phyloP scores from a whole-genome alignment of 1,140 invertebrate genomes.

The Babylonia areolata region DNA sequence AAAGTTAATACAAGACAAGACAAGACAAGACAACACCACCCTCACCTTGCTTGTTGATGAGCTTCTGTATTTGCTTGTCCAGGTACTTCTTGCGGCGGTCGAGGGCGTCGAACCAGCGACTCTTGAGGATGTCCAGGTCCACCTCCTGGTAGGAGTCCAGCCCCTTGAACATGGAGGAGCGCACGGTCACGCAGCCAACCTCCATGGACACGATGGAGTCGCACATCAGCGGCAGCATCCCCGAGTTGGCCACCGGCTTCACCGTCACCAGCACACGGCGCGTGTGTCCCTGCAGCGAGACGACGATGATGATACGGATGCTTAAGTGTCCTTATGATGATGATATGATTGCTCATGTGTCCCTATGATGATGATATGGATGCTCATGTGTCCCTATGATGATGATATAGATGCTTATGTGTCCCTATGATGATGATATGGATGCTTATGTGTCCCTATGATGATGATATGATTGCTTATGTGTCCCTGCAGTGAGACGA shows the following conservation, averaged over 20 bases:
- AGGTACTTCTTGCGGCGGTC: conserved; percentile 90
- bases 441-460: too few species aligned
- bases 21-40: too few species aligned
- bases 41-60: conserved; percentile 86
- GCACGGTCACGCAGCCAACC: conserved; percentile 90
- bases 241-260: conserved; percentile 92
- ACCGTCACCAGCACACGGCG: conserved; percentile 84
- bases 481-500: too few species aligned
- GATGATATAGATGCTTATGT: too few species aligned
- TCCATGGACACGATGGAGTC: conserved; percentile 92
- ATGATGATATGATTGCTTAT: too few species aligned
- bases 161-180: conserved; percentile 82
- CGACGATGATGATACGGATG: too few species aligned
- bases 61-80: conserved; percentile 90
- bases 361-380: too few species aligned
- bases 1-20: too few species aligned
- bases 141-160: conserved; percentile 99
- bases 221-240: conserved; percentile 95
- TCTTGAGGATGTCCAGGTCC: conserved; percentile 90
- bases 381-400: too few species aligned
- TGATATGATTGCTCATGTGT: too few species aligned
- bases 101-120: conserved; percentile 96
- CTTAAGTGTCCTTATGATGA: too few species aligned
- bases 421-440: too few species aligned
- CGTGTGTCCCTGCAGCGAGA: conserved; percentile 77